phyloP scores from a whole-genome alignment of 2,797 vertebrate species.

The Hypotaenidia philippensis region DNA sequence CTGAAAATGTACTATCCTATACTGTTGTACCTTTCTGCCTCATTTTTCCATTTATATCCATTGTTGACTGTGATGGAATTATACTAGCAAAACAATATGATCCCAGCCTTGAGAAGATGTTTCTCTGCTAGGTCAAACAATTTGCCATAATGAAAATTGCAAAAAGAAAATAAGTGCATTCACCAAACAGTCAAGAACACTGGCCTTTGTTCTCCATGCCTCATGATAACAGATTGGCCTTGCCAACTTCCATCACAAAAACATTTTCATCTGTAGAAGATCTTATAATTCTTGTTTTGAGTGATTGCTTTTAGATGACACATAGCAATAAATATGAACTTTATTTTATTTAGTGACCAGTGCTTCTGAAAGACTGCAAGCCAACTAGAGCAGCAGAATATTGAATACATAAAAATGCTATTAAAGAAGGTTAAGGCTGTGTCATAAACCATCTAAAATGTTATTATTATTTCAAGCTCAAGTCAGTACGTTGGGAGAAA shows the following conservation, averaged over 20 bases:
- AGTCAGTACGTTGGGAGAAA: background rate
- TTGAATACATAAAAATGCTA: conserved; percentile 37
- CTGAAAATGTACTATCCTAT: conserved; percentile 55
- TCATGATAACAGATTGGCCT: conserved; percentile 54
- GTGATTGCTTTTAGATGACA: conserved; percentile 68
- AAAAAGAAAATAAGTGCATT: conserved; percentile 53
- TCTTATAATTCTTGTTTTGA: conserved; percentile 70
- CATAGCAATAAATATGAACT: conserved; percentile 45
- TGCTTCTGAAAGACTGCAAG: conserved; percentile 34
- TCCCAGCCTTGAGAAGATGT: conserved; percentile 55
- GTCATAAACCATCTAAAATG: conserved; percentile 57
- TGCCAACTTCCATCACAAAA: conserved; percentile 59
- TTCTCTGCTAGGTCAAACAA: conserved; percentile 68
- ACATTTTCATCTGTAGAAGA: conserved; percentile 62
- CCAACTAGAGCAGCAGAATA: conserved; percentile 4
- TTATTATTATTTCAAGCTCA: conserved; percentile 32
- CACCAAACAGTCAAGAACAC: conserved; percentile 53
- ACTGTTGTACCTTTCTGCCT: conserved; percentile 26
- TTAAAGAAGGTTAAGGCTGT: conserved; percentile 62
- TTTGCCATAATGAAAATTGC: conserved; percentile 71
- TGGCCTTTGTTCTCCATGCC: conserved; percentile 22
- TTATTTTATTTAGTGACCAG: conserved; percentile 67
- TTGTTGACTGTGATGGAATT: conserved; percentile 51
- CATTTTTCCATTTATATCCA: conserved; percentile 50
- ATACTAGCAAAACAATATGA: conserved; percentile 59